Conservation (phyloP, 2,888 invertebrate genomes). For the Microctonus aethiopoides region DNA sequence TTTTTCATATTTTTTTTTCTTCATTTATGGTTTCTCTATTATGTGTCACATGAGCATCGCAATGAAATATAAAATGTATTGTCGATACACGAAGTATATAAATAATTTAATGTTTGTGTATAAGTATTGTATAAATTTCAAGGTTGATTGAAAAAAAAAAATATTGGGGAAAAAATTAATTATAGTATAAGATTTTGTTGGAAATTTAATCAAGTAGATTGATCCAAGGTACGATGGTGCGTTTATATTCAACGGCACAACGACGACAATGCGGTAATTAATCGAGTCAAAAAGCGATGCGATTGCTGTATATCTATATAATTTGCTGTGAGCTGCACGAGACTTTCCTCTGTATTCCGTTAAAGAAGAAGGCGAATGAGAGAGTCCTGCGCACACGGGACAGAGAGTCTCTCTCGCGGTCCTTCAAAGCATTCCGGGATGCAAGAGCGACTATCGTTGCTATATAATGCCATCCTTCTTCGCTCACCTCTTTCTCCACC, state of each 20-base stretch:
- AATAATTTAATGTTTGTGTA: too few species aligned
- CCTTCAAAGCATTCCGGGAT: slow-evolving; percentile 67
- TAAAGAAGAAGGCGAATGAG: slow-evolving; percentile 28
- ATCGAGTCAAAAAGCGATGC: slow-evolving; percentile 59
- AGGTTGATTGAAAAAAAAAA: too few species aligned
- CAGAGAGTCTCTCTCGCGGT: slow-evolving; percentile 56
- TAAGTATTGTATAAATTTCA: too few species aligned
- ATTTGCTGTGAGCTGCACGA: neutral
- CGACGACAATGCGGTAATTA: slow-evolving; percentile 67
- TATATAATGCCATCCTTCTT: slow-evolving; percentile 42
- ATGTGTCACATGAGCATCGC: too few species aligned
- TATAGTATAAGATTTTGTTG: neutral
- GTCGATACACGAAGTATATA: too few species aligned
- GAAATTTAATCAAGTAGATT: slow-evolving; percentile 29
- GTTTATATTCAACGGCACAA: neutral
- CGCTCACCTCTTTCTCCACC: slow-evolving; percentile 37
- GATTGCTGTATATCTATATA: slow-evolving; percentile 33
- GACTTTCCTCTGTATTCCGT: slow-evolving; percentile 15
- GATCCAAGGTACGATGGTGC: slow-evolving; percentile 7
- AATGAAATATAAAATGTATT: too few species aligned
- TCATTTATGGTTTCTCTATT: too few species aligned
- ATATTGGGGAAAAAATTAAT: too few species aligned
- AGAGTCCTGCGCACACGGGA: slow-evolving; percentile 42
- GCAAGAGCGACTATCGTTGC: slow-evolving; percentile 55
- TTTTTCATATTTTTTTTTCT: neutral